Evolutionary conservation across 2,797 vertebrate species (phyloP).

Genomic region (Spondyliosoma cantharus): DNA sequence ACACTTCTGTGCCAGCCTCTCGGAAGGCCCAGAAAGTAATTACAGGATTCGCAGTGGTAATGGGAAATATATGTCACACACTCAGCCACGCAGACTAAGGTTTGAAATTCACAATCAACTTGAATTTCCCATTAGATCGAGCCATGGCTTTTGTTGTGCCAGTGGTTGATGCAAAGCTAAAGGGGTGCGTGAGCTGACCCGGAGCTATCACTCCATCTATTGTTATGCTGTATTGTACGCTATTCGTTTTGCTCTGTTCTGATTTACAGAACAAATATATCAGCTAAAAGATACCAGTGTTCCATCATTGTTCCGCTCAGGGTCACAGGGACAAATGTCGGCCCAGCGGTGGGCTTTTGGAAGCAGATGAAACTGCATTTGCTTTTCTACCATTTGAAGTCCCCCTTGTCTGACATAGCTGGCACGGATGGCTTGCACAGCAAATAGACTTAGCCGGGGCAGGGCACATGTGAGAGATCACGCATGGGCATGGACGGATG

Average conservation of each 20-base stretch:
- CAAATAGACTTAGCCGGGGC: constrained; percentile 70
- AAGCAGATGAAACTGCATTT: constrained; percentile 61
- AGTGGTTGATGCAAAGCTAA: constrained; percentile 42
- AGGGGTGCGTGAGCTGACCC: constrained; percentile 45
- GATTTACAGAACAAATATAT: constrained; percentile 59
- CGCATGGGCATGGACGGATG: constrained; percentile 55
- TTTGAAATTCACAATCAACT: constrained; percentile 72
- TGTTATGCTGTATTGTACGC: constrained; percentile 33
- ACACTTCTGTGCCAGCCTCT: constrained; percentile 63
- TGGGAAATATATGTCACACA: constrained; percentile 80
- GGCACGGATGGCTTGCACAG: constrained; percentile 66
- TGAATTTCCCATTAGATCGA: constrained; percentile 75
- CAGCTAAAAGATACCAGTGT: constrained; percentile 21
- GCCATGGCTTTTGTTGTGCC: constrained; percentile 51
- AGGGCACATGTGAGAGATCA: constrained; percentile 41
- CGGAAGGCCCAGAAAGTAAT: constrained; percentile 78
- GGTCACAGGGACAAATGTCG: constrained; percentile 55
- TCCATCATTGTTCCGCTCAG: constrained; percentile 30
- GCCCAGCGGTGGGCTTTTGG: constrained; percentile 47
- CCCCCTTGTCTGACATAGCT: constrained; percentile 66
- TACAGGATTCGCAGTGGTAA: constrained; percentile 79
- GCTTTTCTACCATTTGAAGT: constrained; percentile 67
- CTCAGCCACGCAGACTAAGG: constrained; percentile 66
- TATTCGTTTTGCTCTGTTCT: constrained; percentile 64
- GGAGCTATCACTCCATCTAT: constrained; percentile 51